phyloP scores from a whole-genome alignment of 1,140 invertebrate species.

The Telenomus remus region DNA sequence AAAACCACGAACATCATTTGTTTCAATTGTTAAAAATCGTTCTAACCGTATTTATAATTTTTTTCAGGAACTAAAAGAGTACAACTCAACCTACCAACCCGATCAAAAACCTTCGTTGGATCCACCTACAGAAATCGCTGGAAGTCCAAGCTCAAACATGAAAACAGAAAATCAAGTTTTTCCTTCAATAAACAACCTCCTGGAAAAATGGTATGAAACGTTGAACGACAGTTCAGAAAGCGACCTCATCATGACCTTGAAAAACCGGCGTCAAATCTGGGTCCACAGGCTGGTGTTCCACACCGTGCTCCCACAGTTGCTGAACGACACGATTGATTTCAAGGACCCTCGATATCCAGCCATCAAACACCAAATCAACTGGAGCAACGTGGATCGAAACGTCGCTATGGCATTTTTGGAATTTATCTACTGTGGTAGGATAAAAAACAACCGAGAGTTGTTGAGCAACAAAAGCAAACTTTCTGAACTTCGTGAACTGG shows the following conservation, averaged over 20 bases:
- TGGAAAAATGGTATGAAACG: slow-evolving; percentile 65
- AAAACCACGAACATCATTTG: no score
- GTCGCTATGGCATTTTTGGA: slow-evolving; percentile 70
- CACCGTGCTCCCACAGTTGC: slow-evolving; percentile 68
- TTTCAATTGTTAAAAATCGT: background rate
- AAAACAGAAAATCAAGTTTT: no score
- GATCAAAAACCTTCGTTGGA: no score
- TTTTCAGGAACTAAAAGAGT: slow-evolving; percentile 23
- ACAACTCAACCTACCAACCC: background rate
- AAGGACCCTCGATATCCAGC: slow-evolving; percentile 41
- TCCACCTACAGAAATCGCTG: no score
- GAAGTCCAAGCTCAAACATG: no score
- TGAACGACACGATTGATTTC: slow-evolving; percentile 65
- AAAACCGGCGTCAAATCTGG: slow-evolving; percentile 66
- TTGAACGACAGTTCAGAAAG: slow-evolving; percentile 70
- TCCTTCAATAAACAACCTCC: no score
- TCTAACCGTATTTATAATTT: background rate
- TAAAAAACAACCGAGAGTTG: slow-evolving; percentile 53
- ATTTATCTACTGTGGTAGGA: slow-evolving; percentile 72
- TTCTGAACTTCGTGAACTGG: slow-evolving; percentile 57
- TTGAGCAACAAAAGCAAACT: slow-evolving; percentile 49
- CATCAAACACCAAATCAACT: slow-evolving; percentile 65
- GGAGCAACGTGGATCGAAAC: slow-evolving; percentile 59
- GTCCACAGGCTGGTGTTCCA: slow-evolving; percentile 72
- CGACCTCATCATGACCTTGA: slow-evolving; percentile 69